Base-by-base conservation (phyloP, 1,140 invertebrate species). In the Neodiprion fabricii region DNA sequence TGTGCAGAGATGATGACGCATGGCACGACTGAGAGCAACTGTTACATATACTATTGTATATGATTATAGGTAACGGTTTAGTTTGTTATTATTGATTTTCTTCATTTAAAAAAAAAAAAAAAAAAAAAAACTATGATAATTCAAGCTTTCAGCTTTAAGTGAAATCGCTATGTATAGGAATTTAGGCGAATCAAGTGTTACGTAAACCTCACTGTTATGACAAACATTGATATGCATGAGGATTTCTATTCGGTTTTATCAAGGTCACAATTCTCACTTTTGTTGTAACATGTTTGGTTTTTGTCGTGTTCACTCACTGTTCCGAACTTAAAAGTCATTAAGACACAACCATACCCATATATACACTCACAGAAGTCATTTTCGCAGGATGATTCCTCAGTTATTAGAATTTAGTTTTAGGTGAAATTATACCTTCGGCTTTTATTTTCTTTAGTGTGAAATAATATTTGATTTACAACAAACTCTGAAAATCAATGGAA, bases 31-130 rank as follows among this genome's bases (percentile, higher is more conserved):
- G 86, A 87, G 79, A 82, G 83, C 80, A 86, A 84, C 83, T 85
- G 86, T 88, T 87, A 83, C 85, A 85, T 87, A 87, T 87, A 87
- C 85, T 86, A 86, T 87, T 87, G 85, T 86, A 87, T 87, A 86
- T 87, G 85, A 84, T 86, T 85, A 76, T 85, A 86, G 79, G 72
- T 78, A 75, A 77, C 69, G 76, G 50, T 49, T 68, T 71, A 78
- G 84, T 85, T 84, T 81, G 80, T 84, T 86, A 77, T 61, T 61
- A 17, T 17, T 61, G 53, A 40, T 40, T 40, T 61, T 14, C 11
- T 61, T 14, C 11, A 61, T 9, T 61, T 17, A 9, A 61, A 14
- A 17, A 61, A 14, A 9, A 7, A 17, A 61, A 14, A 9, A 7
- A 61, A 9, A 61, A 75, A 73, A 82, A 84, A 78, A 83, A 81